Conservation (phyloP, 2,888 invertebrate species). For the Pollenia angustigena region DNA sequence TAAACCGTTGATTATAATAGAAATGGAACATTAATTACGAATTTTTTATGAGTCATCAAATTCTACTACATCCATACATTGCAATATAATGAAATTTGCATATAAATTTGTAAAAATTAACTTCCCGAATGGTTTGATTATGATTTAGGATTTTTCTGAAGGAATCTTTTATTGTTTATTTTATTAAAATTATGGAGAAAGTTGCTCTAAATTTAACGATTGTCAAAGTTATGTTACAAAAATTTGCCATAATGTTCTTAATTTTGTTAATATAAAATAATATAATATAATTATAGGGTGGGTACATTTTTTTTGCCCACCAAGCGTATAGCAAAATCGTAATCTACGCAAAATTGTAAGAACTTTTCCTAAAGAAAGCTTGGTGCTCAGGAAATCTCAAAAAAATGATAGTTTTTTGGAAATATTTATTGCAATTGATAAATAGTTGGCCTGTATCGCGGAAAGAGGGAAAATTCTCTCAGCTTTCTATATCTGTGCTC, state of each 20-base stretch:
- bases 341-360: no score
- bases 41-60: conserved; percentile 78
- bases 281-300: no score
- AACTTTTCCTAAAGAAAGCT: no score
- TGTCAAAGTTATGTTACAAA: conserved; percentile 17
- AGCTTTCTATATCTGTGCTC: no score
- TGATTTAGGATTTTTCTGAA: conserved; percentile 21
- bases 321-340: no score
- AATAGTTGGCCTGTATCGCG: no score
- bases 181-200: conserved; percentile 15
- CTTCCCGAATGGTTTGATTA: conserved; percentile 45
- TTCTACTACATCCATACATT: conserved; percentile 32
- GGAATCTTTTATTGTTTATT: conserved; percentile 19
- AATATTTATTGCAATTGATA: no score
- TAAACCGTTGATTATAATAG: conserved; percentile 48
- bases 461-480: no score
- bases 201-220: conserved; percentile 13
- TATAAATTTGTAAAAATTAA: conserved; percentile 78
- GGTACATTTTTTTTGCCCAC: no score
- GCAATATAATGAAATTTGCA: conserved; percentile 79
- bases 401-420: no score
- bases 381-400: no score
- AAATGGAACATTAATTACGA: conserved; percentile 70
- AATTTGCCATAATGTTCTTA: conserved; percentile 9
- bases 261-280: no score